Conservation (phyloP, 2,888 invertebrate species). For the Drosophila acutilabella region DNA sequence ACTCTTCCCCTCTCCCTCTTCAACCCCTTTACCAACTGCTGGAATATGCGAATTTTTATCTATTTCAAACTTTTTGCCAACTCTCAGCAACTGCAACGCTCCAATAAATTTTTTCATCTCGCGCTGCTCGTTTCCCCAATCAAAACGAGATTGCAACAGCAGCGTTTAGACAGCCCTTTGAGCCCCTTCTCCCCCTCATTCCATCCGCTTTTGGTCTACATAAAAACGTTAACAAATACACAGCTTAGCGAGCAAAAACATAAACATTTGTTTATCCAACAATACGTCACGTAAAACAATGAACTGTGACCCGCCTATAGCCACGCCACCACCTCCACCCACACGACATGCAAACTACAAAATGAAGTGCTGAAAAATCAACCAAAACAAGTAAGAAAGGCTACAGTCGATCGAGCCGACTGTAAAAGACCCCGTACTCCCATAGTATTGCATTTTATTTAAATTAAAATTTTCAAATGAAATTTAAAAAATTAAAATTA, state of each 20-base stretch:
- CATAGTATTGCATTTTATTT: no score
- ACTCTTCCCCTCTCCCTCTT: not conserved
- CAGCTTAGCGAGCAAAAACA: constrained; percentile 60
- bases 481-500: no score
- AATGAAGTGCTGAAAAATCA: constrained; percentile 12
- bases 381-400: no score
- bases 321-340: not conserved
- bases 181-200: not conserved
- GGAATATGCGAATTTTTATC: constrained; percentile 28
- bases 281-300: constrained; percentile 61
- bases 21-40: constrained; percentile 9
- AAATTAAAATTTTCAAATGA: no score
- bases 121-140: constrained; percentile 43
- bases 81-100: constrained; percentile 28
- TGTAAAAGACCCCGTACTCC: no score
- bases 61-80: constrained; percentile 26
- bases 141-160: constrained; percentile 56
- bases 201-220: not conserved
- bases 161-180: not conserved
- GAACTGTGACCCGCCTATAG: constrained; percentile 39
- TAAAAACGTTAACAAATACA: constrained; percentile 48
- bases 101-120: constrained; percentile 34
- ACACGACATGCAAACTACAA: not conserved
- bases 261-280: constrained; percentile 67
- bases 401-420: no score